These are phyloP conservation scores for Drosophila austrosaltans DNA, from an alignment of 2,888 invertebrate genomes.

Conservation along the genomic window DNA sequence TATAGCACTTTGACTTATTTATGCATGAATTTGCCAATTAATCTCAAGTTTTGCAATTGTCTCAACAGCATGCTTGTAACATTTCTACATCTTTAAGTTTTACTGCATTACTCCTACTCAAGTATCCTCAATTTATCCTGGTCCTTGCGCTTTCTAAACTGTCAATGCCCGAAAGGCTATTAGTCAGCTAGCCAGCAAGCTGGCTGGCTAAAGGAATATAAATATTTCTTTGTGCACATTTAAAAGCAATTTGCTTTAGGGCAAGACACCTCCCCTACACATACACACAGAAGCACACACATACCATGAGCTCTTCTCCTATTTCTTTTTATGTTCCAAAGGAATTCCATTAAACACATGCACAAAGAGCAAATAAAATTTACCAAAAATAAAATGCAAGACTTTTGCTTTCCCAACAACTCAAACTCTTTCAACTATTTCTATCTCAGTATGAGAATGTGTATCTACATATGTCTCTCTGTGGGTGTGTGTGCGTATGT, in stretches of 20 bases:
- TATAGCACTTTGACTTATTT: constrained; percentile 3
- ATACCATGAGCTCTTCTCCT: background rate
- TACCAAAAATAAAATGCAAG: constrained; percentile 36
- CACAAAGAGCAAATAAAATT: constrained; percentile 53
- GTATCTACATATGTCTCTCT: constrained; percentile 34
- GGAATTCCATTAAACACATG: constrained; percentile 60
- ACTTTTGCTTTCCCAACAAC: constrained; percentile 17
- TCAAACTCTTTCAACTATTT: constrained; percentile 20
- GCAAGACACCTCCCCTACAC: constrained; percentile 14
- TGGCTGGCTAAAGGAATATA: constrained; percentile 41
- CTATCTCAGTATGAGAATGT: background rate
- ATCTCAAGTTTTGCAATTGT: constrained; percentile 1
- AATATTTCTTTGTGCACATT: constrained; percentile 69
- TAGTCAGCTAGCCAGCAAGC: constrained; percentile 49
- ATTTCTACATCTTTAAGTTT: background rate
- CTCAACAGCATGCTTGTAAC: constrained; percentile 9
- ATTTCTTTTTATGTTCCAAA: constrained; percentile 34
- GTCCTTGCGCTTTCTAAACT: constrained; percentile 50
- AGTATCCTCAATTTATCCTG: constrained; percentile 33
- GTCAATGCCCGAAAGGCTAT: constrained; percentile 61
- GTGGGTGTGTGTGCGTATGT: constrained; percentile 19
- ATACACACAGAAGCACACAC: constrained; percentile 19
- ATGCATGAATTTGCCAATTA: constrained; percentile 11
- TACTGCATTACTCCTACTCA: background rate
- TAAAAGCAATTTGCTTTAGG: constrained; percentile 66